Evolutionary conservation across 37 sponge, comb jelly and placozoan species (phyloP), one percentile per base, ranked within the genome.

Genomic region (Oscarella lobularis): DNA sequence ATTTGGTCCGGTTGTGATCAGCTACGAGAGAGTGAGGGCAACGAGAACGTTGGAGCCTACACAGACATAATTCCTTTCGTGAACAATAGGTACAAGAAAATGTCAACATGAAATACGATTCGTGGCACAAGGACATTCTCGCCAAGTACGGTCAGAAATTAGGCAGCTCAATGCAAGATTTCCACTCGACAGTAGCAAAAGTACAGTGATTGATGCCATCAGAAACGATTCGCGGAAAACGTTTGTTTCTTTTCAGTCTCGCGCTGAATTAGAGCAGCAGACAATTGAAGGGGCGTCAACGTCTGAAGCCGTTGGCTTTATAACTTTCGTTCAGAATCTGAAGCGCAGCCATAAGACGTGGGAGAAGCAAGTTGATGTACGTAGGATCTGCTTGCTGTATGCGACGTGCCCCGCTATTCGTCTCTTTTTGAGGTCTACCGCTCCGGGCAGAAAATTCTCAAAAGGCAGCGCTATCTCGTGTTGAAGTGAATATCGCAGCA

Each of bases 61-160:
- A n/a, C n/a, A n/a, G n/a, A n/a, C n/a, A n/a, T n/a, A n/a, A n/a
- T 48, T 48, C 14, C 60, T 20, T 48, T 20, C 20, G 9, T 48
- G 9, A 9, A 20, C 60, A n/a, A 39, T 81, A 81, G 84, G 94
- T 93, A 5, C 97, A 96, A 81, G 74, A 84, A 73, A 96, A 96
- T 82, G 90, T 96, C 72, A 96, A 87, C 40, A 72, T 84, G 69
- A 96, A 96, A 83, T 96, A 94, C 60, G 97, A 96, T 73, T 80
- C 81, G 6, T 96, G 97, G 97, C 97, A 96, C 78, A 88, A 87
- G 73, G 92, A 96, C 76, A 92, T 96, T 37, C 83, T 96, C 33
- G 80, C 83, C 33, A 76, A 85, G 38, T 96, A 92, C 80, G 97
- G 97, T 33, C 74, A 75, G 38, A 82, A 90, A 69, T 86, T 96